These are phyloP conservation scores for Toxostoma redivivum DNA, from an alignment of 2,113 vertebrate species.

Conservation along the genomic window DNA sequence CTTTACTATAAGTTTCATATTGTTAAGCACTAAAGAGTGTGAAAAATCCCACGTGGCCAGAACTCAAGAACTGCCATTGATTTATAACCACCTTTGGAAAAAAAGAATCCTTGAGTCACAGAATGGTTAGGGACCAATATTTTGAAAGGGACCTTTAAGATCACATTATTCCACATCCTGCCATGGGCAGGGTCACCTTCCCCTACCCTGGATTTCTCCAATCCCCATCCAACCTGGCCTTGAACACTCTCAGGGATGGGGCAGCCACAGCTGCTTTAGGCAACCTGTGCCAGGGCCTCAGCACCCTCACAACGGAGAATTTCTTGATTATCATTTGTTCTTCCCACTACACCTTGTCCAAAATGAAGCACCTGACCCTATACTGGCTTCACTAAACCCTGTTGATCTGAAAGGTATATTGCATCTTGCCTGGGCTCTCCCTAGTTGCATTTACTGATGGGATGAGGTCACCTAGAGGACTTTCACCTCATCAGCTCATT, in stretches of 20 bases:
- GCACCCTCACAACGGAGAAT: background rate
- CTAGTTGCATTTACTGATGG: background rate
- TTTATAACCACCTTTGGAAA: background rate
- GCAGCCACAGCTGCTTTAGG: background rate
- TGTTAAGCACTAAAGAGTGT: background rate
- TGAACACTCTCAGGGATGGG: background rate
- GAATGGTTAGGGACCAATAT: background rate
- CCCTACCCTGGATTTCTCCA: background rate
- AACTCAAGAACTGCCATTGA: background rate
- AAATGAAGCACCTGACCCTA: background rate
- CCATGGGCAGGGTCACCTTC: background rate
- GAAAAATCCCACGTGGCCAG: background rate
- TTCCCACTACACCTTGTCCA: background rate
- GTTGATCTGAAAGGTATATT: background rate
- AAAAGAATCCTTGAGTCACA: background rate
- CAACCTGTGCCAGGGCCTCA: background rate
- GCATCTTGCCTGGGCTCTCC: background rate
- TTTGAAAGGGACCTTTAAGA: background rate
- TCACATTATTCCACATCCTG: background rate
- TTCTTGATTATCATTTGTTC: background rate
- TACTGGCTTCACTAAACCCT: background rate
- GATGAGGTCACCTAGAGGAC: constrained; percentile 50
- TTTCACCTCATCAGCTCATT: constrained; percentile 43
- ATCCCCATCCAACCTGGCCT: fast-evolving
- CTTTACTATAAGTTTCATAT: background rate